phyloP scores from a whole-genome alignment of 1,140 invertebrate species.

The Lerema accius region DNA sequence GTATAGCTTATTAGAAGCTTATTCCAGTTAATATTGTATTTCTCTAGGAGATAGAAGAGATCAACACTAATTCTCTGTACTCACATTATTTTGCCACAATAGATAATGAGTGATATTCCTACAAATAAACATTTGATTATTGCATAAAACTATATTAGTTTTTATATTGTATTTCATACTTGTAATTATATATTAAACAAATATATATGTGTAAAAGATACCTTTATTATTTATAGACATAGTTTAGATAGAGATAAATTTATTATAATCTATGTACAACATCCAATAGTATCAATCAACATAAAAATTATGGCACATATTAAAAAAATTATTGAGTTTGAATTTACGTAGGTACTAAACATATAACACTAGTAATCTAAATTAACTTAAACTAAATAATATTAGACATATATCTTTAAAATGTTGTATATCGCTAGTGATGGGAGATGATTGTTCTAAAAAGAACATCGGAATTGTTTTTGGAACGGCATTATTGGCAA shows the following conservation, averaged over 20 bases:
- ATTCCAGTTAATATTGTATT: no score
- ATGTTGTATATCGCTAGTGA: neutral
- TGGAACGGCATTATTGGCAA: neutral
- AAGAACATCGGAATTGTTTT: no score
- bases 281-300: neutral
- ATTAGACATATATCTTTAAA: constrained; percentile 1
- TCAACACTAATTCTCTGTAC: neutral
- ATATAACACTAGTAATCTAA: constrained; percentile 7
- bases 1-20: no score
- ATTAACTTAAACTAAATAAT: constrained; percentile 2
- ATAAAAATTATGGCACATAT: constrained; percentile 12
- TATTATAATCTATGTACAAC: neutral
- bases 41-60: neutral
- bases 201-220: no score
- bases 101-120: neutral
- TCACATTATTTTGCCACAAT: neutral
- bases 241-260: neutral
- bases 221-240: no score
- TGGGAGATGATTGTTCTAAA: neutral
- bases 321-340: neutral
- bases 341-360: neutral
- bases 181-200: no score
- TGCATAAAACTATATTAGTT: no score
- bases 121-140: no score
- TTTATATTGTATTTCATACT: no score